Evolutionary conservation across 2,888 invertebrate genomes (phyloP).

Genomic region (Quadroppia sp.): DNA sequence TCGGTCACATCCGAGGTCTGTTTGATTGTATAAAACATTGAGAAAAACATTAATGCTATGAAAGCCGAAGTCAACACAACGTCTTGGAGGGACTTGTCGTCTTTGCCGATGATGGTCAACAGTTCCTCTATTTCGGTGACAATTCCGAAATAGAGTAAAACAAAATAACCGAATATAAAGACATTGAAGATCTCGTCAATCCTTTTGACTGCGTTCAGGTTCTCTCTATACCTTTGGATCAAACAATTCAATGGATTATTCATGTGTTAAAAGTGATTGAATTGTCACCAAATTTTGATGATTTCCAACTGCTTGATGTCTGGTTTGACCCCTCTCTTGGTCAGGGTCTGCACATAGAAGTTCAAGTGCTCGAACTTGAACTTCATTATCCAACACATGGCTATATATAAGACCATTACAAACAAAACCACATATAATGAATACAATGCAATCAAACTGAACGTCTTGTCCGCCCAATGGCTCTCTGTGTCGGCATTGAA

Average conservation of each 20-base stretch:
- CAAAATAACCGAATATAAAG: constrained; percentile 35
- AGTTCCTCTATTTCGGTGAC: constrained; percentile 25
- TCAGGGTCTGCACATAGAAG: constrained; percentile 33
- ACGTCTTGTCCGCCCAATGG: constrained; percentile 7
- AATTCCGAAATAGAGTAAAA: constrained; percentile 34
- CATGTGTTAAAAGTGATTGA: too few relatives aligned
- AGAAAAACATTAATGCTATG: constrained; percentile 18
- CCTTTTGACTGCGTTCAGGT: constrained; percentile 9
- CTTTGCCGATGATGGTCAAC: not conserved
- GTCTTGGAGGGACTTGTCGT: constrained; percentile 2
- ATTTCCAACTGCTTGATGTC: constrained; percentile 40
- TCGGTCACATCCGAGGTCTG: constrained; percentile 35
- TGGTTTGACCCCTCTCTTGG: constrained; percentile 15
- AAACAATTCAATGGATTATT: too few relatives aligned
- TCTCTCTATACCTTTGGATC: constrained; percentile 27
- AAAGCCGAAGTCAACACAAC: not conserved
- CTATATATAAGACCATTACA: constrained; percentile 29
- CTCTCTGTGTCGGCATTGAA: constrained; percentile 19
- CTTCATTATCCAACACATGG: constrained; percentile 36
- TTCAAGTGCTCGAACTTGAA: constrained; percentile 39
- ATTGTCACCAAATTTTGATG: constrained; percentile 36
- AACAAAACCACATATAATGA: constrained; percentile 34
- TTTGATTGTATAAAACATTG: constrained; percentile 39
- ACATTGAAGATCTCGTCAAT: constrained; percentile 39
- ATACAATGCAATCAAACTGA: constrained; percentile 34